Conservation (phyloP, 1,140 invertebrate genomes). For the Sarcophaga peregrina region DNA sequence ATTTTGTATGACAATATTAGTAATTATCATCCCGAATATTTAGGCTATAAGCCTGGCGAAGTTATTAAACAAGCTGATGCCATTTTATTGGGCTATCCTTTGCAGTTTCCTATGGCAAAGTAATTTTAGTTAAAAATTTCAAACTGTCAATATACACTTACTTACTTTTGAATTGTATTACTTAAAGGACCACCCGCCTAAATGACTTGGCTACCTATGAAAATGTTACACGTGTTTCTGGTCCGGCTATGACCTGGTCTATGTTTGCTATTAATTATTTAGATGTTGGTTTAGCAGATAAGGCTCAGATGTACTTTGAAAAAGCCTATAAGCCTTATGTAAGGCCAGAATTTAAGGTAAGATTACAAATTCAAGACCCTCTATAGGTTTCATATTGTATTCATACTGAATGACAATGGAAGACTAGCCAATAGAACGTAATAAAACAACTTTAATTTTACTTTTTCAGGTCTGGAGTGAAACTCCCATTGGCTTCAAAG, state of each 20-base stretch:
- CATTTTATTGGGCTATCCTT: constrained; percentile 69
- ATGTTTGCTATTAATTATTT: constrained; percentile 71
- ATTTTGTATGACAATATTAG: constrained; percentile 66
- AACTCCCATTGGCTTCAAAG: constrained; percentile 66
- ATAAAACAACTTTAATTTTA: constrained; percentile 46
- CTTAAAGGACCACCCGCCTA: constrained; percentile 57
- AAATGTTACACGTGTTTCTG: constrained; percentile 67
- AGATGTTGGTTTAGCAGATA: constrained; percentile 56
- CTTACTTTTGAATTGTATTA: neutral
- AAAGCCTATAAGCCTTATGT: constrained; percentile 69
- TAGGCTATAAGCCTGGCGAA: constrained; percentile 66
- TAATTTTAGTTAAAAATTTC: constrained; percentile 39
- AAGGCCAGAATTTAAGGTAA: constrained; percentile 69
- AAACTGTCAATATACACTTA: neutral
- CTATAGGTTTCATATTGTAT: neutral
- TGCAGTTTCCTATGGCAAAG: constrained; percentile 69
- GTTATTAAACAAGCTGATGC: constrained; percentile 71
- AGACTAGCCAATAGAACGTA: neutral
- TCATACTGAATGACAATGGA: neutral
- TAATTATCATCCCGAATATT: constrained; percentile 71
- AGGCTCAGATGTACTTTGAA: constrained; percentile 67
- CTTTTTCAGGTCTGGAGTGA: constrained; percentile 69
- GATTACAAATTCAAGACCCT: neutral
- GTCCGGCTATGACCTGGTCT: constrained; percentile 72
- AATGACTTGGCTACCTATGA: constrained; percentile 71